Base-by-base conservation (phyloP, 1,140 invertebrate species). In the Drosophila trapezifrons region DNA sequence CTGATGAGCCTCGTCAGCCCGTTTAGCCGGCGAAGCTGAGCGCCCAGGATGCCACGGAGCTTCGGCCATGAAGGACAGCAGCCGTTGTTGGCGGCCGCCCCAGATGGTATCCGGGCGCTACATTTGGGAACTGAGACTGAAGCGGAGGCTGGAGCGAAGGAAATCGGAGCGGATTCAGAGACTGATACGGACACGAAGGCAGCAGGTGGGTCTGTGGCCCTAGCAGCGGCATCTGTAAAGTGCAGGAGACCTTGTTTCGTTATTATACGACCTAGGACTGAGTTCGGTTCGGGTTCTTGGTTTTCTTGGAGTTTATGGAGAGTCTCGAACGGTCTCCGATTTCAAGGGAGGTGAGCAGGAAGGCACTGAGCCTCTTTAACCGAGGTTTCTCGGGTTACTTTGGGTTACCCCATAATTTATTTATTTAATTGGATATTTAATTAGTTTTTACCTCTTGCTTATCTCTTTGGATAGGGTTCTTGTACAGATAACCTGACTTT, bases 1-100 rank as follows among this genome's bases (percentile, higher is more conserved):
- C 84, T 87, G 84, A 87, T 89, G 60, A 78, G 77, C 76, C 73
- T 75, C 27, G 63, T 75, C 45, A 85, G 57, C 52, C 82, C 74
- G 37, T 59, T 78, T 45, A 87, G 52, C 55, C 87, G 82, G 69
- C 84, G 85, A 45, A 80, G 59, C 45, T 52, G 59, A 46, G 62
- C 63, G 66, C 78, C 75, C 74, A 65, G 70, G 62, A 64, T 13
- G 51, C 51, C 77, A 43, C 64, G 73, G 71, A 83, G 60, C 62
- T 59, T 76, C 9, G 71, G 76, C 66, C 65, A 86, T 8, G 32
- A 54, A 35, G 75, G 64, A 40, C 74, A 62, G 29, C 46, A 60
- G 55, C 64, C 35, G 27, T 69, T 56, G 37, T 38, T 59, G 56
- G 54, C 63, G 56, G 54, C 63, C 46, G 54, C 63, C 46, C 52